Evolutionary conservation across 2,797 vertebrate genomes (phyloP).

Genomic region (Cebuella pygmaea): DNA sequence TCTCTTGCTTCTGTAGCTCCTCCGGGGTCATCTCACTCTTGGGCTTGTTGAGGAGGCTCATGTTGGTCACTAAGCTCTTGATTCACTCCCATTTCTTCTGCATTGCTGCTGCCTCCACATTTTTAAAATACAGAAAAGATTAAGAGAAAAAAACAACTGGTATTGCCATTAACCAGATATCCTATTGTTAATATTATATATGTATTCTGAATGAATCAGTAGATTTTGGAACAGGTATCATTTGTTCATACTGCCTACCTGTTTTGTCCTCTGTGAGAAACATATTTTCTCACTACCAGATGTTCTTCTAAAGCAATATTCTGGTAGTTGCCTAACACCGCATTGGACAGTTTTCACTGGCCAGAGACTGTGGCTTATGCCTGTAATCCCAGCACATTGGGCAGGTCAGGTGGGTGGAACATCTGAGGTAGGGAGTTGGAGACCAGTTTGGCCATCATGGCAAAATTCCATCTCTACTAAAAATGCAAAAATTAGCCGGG

Average conservation of each 20-base stretch:
- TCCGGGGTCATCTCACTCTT: too few species aligned
- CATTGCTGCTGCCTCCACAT: not conserved
- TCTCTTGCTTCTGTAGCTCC: too few species aligned
- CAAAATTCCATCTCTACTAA: not conserved
- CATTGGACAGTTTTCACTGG: not conserved
- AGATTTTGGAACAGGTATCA: not conserved
- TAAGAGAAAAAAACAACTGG: not conserved
- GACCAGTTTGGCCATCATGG: not conserved
- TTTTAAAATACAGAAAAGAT: conserved; percentile 1
- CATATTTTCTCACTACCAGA: not conserved
- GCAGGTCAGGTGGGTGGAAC: not conserved
- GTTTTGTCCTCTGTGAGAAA: not conserved
- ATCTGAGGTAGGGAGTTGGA: not conserved
- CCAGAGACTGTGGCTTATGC: not conserved
- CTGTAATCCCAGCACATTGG: not conserved
- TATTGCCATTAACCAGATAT: not conserved
- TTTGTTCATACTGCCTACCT: not conserved
- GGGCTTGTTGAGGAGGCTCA: too few species aligned
- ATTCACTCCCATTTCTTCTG: too few species aligned
- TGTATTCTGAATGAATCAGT: not conserved
- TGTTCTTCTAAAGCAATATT: conserved; percentile 26
- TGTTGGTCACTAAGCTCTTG: too few species aligned
- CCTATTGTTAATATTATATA: not conserved
- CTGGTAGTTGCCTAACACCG: conserved; percentile 23
- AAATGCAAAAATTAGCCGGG: not conserved